These are phyloP conservation scores for Capromys pilorides DNA, from an alignment of 2,797 vertebrate genomes.

Conservation along the genomic window DNA sequence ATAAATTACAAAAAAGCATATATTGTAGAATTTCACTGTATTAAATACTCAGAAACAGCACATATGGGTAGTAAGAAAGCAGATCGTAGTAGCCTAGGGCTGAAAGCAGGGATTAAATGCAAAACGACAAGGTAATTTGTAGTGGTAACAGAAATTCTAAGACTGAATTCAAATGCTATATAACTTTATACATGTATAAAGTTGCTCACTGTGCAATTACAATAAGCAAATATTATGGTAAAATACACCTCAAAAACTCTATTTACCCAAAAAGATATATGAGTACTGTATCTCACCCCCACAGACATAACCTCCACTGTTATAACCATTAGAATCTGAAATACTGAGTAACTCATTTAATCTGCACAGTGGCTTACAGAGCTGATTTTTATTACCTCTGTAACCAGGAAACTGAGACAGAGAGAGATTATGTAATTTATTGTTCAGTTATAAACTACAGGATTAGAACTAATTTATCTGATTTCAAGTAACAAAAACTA, in stretches of 20 bases:
- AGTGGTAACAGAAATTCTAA: not conserved
- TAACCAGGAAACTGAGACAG: not conserved
- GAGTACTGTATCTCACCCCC: too few species aligned
- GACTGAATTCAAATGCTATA: not conserved
- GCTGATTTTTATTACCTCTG: not conserved
- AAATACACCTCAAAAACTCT: conserved; percentile 32
- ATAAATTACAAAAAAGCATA: too few species aligned
- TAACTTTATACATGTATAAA: conserved; percentile 4
- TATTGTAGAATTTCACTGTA: too few species aligned
- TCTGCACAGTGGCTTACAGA: not conserved
- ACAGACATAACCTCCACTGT: not conserved
- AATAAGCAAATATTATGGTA: conserved; percentile 7
- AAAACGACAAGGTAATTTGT: too few species aligned
- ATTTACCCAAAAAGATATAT: conserved; percentile 5
- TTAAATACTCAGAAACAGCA: too few species aligned
- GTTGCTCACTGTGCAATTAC: conserved; percentile 2
- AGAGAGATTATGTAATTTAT: not conserved
- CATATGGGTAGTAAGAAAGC: too few species aligned
- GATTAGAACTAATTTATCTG: conserved; percentile 13
- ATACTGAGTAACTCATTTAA: conserved; percentile 7
- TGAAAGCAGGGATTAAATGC: too few species aligned
- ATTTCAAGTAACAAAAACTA: conserved; percentile 44
- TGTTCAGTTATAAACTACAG: not conserved
- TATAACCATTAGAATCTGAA: conserved; percentile 26
- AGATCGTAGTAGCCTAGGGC: too few species aligned